Evolutionary conservation across 2,797 vertebrate genomes (phyloP), one percentile per base, ranked within the genome.

Genomic region (Potorous gilbertii): DNA sequence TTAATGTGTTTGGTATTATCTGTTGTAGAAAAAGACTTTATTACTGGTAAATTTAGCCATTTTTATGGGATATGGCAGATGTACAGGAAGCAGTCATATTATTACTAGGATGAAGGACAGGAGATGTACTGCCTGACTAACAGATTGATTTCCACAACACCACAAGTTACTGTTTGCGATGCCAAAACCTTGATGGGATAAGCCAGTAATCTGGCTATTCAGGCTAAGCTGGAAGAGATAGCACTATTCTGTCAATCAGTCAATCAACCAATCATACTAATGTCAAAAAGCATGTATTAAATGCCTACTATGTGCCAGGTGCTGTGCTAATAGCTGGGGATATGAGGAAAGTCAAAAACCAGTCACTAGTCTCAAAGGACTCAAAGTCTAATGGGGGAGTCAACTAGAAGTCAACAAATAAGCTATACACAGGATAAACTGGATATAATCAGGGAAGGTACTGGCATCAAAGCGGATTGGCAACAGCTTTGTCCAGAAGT

Each of bases 1-100:
- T 96, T 92, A 40, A 89, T 92, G 90, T 94, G 94, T 55, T 56
- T 92, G 62, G 5, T 93, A 62, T 74, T 93, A 90, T 13, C 31
- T 89, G 31, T 91, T 81, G 55, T 0, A 54, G 92, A 18, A 94
- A 92, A 27, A n/a, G 54, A 90, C 74, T 27, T 92, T 90, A 91
- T 91, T 55, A 90, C 46, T 54, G 91, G 28, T 90, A 31, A 90
- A 52, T 89, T 46, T 50, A 50, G 40, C 40, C 21, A 46, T 81
- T 50, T 46, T 87, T 46, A 46, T 50, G 24, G 74, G 24, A 87
- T 50, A 11, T 87, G 74, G 40, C 40, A 87, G 40, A 87, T 87
- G 18, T 87, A 87, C 40, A 87, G 40, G 40, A 87, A 87, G 24
- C 74, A 81, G 40, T 81, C 21, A 46, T 46, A 40, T 46, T 81